Conservation (phyloP, 1,140 invertebrate species). For the Dryas iulia region DNA sequence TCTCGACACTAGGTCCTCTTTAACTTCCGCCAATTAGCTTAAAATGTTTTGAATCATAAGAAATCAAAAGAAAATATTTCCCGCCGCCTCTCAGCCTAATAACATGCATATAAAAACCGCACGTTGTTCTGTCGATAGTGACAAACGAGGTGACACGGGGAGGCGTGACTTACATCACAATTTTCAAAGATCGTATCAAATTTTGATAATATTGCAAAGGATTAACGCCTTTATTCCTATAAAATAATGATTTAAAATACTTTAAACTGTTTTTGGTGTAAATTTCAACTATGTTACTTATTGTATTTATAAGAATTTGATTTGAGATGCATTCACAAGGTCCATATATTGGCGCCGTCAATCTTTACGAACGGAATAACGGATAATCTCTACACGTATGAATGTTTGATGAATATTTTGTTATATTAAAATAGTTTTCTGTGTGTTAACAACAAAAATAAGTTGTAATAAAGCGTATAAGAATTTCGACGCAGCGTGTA, state of each 20-base stretch:
- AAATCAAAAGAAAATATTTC: background rate
- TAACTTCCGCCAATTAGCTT: too few relatives aligned
- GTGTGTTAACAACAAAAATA: too few relatives aligned
- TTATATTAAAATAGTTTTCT: background rate
- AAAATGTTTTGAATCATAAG: background rate
- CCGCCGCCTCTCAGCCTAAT: slow-evolving; percentile 2
- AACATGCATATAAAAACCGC: slow-evolving; percentile 43
- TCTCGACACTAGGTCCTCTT: too few relatives aligned
- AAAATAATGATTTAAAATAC: background rate
- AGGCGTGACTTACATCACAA: slow-evolving; percentile 37
- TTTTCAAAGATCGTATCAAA: slow-evolving; percentile 17
- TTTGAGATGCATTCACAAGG: slow-evolving; percentile 26
- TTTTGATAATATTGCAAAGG: slow-evolving; percentile 1
- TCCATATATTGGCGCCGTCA: slow-evolving; percentile 20
- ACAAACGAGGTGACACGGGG: slow-evolving; percentile 60
- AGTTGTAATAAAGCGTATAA: too few relatives aligned
- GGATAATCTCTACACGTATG: slow-evolving; percentile 20
- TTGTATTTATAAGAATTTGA: slow-evolving; percentile 27
- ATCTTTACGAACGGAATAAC: slow-evolving; percentile 20
- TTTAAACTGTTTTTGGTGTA: background rate
- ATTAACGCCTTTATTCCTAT: slow-evolving; percentile 7
- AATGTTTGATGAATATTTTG: slow-evolving; percentile 24
- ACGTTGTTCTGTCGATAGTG: slow-evolving; percentile 43
- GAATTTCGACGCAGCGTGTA: too few relatives aligned
- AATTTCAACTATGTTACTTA: background rate